Percentiles rank a stretch among this genome's conserved stretches.
These are phyloP conservation scores for Bombus pyrosoma DNA, from an alignment of 1,140 invertebrate species.

Conservation along the genomic window DNA sequence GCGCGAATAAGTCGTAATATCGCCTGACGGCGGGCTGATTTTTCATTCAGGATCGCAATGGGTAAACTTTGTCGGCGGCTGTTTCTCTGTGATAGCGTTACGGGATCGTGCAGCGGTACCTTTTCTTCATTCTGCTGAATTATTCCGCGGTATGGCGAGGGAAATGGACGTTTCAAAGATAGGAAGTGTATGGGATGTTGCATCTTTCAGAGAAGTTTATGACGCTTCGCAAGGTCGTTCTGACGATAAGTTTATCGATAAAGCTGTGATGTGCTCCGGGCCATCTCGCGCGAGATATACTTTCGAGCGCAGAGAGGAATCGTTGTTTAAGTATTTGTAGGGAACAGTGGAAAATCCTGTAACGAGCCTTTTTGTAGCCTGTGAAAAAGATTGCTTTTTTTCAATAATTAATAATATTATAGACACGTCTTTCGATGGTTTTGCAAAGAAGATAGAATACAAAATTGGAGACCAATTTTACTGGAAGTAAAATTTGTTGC, in stretches of 20 bases:
- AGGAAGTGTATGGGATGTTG: background rate
- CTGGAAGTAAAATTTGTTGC: too few species aligned
- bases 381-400: too few species aligned
- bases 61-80: background rate
- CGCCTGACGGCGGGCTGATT: background rate
- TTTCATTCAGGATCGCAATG: background rate
- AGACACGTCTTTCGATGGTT: too few species aligned
- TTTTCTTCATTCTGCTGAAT: background rate
- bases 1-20: slow-evolving; percentile 43
- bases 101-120: background rate
- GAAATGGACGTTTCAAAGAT: background rate
- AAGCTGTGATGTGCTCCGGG: background rate
- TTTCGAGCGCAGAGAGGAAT: background rate
- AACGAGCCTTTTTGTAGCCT: too few species aligned
- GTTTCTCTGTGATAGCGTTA: slow-evolving; percentile 1
- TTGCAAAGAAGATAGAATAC: too few species aligned
- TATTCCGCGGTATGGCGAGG: background rate
- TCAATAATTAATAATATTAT: too few species aligned
- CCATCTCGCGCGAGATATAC: background rate
- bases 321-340: background rate
- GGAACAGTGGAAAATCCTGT: background rate
- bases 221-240: background rate
- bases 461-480: too few species aligned
- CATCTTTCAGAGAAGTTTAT: background rate
- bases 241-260: background rate